Base-by-base conservation (phyloP, 92 coral and sea anemone species). In the Parazoanthus darwini region DNA sequence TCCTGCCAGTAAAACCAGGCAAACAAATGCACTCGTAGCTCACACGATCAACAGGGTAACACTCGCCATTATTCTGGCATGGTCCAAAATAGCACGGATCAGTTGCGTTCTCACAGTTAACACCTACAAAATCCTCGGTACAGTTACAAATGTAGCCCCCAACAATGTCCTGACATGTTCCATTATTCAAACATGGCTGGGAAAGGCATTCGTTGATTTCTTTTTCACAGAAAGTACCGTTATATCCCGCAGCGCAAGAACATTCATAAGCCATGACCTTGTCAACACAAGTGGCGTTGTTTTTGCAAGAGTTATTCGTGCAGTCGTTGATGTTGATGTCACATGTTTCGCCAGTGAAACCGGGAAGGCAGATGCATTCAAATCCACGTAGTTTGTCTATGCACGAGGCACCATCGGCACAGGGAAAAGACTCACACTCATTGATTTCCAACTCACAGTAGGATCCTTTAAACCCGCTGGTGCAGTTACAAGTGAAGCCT, bases 281-380 rank as follows among this genome's bases (percentile, higher is more conserved):
- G 58, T 93, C 95, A 48, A 93, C n/a, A 44, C 95, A 93, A 18
- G 93, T 88, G 14, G 95, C 95, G 51, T 93, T 93, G 42, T 93
- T 93, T 81, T 48, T 71, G 44, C 95, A 93, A 46, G 79, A 68
- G 78, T 93, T 89, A 8, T 82, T 84, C 2, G 73, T 48, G 46
- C 95, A 93, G n/a, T 93, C 95, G 37, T 93, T 85, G 33, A 93
- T 89, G 44, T 91, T 91, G 6, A 33, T 23, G 3, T 91, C 92
- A 63, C 95, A 93, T 8, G 48, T 39, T 78, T 80, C 81, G 20
- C 95, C 95, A 33, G 83, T 93, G 71, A 80, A 91, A 18, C 95
- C 95, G 3, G 80, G 87, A 18, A 59, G 33, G 84, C 95, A 93
- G 3, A 85, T 74, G 25, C 95, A 93, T 33, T 89, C 86, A 78